Conservation (phyloP, 2,888 invertebrate species). For the Corbicula japonica region DNA sequence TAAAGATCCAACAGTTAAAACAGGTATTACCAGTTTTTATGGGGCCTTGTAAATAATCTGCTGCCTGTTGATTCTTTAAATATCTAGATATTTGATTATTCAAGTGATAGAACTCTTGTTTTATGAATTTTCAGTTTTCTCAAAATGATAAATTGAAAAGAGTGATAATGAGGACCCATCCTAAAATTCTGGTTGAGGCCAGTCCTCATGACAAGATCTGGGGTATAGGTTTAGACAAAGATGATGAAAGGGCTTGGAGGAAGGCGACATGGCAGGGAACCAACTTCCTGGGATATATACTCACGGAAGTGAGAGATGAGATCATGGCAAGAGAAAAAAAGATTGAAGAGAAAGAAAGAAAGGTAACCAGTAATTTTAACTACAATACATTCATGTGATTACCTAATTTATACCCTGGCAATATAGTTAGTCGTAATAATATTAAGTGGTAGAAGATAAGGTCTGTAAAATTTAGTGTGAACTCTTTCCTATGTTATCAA, state of each 20-base stretch:
- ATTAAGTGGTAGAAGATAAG: too few species aligned
- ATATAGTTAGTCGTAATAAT: too few species aligned
- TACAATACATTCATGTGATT: too few species aligned
- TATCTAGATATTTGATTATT: neutral
- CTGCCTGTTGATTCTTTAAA: neutral
- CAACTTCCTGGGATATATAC: constrained; percentile 77
- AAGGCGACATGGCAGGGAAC: constrained; percentile 79
- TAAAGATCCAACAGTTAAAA: too few species aligned
- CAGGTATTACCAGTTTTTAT: too few species aligned
- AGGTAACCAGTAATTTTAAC: too few species aligned
- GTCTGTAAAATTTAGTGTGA: too few species aligned
- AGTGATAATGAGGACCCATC: constrained; percentile 74
- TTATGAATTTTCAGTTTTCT: constrained; percentile 72
- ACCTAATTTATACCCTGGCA: too few species aligned
- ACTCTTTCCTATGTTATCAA: too few species aligned
- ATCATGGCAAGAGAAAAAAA: constrained; percentile 54
- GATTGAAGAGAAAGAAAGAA: constrained; percentile 10
- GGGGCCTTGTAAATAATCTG: too few species aligned
- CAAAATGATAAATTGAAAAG: constrained; percentile 77
- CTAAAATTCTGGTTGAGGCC: constrained; percentile 75
- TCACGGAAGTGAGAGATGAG: constrained; percentile 79
- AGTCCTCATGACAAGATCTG: constrained; percentile 80
- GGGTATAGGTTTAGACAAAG: constrained; percentile 81
- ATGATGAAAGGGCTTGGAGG: constrained; percentile 71
- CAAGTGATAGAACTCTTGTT: too few species aligned